Evolutionary conservation across 2,113 vertebrate species (phyloP).

Genomic region (Emydura subglobosa): DNA sequence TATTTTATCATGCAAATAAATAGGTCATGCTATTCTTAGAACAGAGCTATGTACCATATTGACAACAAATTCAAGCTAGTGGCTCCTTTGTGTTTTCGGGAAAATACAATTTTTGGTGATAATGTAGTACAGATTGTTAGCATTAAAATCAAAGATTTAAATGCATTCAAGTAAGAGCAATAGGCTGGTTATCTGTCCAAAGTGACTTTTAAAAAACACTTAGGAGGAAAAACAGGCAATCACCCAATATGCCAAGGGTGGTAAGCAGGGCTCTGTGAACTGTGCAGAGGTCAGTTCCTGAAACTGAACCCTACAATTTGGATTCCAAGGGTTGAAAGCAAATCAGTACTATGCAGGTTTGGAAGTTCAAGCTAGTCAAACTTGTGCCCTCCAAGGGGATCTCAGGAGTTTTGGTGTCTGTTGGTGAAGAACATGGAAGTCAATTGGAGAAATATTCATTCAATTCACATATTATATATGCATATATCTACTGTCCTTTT

Average conservation of each 20-base stretch:
- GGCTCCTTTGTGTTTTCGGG: not conserved
- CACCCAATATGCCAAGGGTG: not conserved
- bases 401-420: not conserved
- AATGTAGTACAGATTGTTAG: not conserved
- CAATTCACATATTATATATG: not conserved
- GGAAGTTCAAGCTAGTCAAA: not conserved
- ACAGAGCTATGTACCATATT: not conserved
- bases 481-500: not conserved
- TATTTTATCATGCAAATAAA: not conserved
- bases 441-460: not conserved
- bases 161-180: not conserved
- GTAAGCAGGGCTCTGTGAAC: not conserved
- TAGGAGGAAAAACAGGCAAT: not conserved
- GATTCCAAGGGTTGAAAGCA: not conserved
- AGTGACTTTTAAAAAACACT: not conserved
- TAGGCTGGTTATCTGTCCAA: not conserved
- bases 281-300: not conserved
- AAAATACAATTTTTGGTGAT: not conserved
- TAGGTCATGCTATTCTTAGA: not conserved
- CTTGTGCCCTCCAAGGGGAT: not conserved
- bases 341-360: not conserved
- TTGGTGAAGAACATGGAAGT: not conserved
- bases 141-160: not conserved
- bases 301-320: not conserved
- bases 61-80: not conserved